A percentile compares a stretch with the other conserved stretches of the same genome.
Conservation (phyloP, 2,888 invertebrate genomes). For the Andrena chrysosceles region DNA sequence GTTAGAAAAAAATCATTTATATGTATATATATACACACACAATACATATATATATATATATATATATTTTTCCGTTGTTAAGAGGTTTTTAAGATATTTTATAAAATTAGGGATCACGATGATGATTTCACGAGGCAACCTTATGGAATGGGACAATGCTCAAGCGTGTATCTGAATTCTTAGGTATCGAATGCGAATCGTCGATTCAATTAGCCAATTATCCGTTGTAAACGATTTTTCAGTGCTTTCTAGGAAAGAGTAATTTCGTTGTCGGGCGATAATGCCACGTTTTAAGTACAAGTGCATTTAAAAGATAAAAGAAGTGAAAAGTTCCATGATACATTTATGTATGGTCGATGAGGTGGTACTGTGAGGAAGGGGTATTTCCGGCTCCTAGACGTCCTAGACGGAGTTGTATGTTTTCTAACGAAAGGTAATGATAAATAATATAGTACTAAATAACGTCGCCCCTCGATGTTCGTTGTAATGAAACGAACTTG, state of each 20-base stretch:
- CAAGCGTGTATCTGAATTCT: conserved; percentile 40
- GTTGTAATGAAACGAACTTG: conserved; percentile 13
- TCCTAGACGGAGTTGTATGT: conserved; percentile 56
- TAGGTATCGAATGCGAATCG: conserved; percentile 5
- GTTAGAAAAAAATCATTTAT: conserved; percentile 25
- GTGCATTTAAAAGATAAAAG: conserved; percentile 40
- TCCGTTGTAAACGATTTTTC: conserved; percentile 32
- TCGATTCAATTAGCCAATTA: conserved; percentile 23
- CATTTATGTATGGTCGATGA: conserved; percentile 31
- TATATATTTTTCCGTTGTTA: conserved; percentile 53
- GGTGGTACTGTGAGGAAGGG: conserved; percentile 18
- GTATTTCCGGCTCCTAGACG: conserved; percentile 60
- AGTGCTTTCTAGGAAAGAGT: conserved; percentile 21
- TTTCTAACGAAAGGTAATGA: conserved; percentile 52
- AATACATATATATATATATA: conserved; percentile 17
- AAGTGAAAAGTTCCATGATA: conserved; percentile 52
- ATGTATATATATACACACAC: conserved; percentile 13
- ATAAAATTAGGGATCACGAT: conserved; percentile 24
- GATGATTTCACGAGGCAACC: conserved; percentile 18
- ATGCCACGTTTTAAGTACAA: conserved; percentile 41
- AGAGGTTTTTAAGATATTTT: conserved; percentile 44
- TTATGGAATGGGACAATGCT: conserved; percentile 38
- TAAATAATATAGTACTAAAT: conserved; percentile 28
- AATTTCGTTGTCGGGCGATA: background rate
- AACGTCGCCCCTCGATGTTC: conserved; percentile 33